Conservation (phyloP, 2,113 vertebrate genomes). For the Lichenostomus cassidix region DNA sequence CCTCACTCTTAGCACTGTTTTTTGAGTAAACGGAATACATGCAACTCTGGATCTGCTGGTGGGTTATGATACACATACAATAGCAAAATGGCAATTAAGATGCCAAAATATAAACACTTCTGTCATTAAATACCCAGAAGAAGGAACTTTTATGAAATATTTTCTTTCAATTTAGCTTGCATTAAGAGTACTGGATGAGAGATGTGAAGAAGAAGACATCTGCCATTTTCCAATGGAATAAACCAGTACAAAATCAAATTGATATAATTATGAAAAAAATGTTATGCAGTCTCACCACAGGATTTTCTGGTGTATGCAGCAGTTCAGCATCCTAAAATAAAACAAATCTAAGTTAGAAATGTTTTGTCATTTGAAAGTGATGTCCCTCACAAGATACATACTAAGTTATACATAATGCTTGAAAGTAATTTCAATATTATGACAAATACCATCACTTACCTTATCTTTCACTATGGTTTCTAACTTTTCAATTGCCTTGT, state of each 20-base stretch:
- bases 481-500: constrained; percentile 33
- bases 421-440: not conserved
- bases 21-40: not conserved
- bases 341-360: constrained; percentile 59
- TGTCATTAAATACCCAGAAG: not conserved
- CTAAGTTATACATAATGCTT: not conserved
- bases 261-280: constrained; percentile 8
- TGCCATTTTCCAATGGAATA: not conserved
- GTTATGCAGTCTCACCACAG: constrained; percentile 68
- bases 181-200: not conserved
- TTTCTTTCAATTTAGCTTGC: not conserved
- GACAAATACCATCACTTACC: constrained; percentile 47
- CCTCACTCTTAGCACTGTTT: not conserved
- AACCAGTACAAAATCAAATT: not conserved
- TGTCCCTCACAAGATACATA: not conserved
- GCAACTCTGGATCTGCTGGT: not conserved
- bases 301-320: constrained; percentile 69
- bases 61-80: not conserved
- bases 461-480: constrained; percentile 51
- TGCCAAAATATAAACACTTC: not conserved
- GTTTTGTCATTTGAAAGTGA: not conserved
- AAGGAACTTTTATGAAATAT: not conserved
- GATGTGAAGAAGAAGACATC: not conserved
- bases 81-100: not conserved
- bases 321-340: constrained; percentile 67